Evolutionary conservation across 2,797 vertebrate genomes (phyloP).

Genomic region (Delichon dasypus): DNA sequence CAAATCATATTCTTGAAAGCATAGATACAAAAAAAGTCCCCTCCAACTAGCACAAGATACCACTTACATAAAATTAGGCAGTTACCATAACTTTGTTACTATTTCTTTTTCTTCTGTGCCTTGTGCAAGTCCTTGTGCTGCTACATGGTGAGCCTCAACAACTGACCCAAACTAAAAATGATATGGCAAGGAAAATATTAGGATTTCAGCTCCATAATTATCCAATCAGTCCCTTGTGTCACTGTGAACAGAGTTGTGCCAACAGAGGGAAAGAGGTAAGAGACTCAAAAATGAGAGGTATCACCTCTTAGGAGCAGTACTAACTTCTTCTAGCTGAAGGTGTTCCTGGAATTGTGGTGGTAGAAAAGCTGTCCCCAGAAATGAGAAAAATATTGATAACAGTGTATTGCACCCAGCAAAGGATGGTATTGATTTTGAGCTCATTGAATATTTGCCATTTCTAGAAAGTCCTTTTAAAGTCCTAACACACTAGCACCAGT

Average conservation of each 20-base stretch:
- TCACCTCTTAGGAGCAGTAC: not conserved
- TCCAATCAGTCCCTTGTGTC: not conserved
- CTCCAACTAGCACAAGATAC: not conserved
- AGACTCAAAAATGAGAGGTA: not conserved
- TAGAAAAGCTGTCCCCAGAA: not conserved
- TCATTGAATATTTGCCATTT: not conserved
- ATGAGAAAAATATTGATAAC: not conserved
- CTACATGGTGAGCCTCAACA: not conserved
- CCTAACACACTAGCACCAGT: not conserved
- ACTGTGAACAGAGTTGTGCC: not conserved
- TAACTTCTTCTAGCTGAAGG: not conserved
- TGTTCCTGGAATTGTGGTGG: not conserved
- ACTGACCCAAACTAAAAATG: not conserved
- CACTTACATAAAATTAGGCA: not conserved
- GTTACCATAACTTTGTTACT: not conserved
- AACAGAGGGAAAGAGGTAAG: not conserved
- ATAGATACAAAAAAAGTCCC: not conserved
- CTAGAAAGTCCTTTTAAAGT: not conserved
- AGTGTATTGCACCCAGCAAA: fast-evolving
- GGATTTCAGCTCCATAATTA: not conserved
- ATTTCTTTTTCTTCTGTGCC: not conserved
- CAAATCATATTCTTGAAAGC: not conserved
- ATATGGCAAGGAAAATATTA: not conserved
- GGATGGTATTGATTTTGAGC: not conserved
- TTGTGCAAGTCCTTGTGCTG: not conserved